phyloP scores from a whole-genome alignment of 2,113 vertebrate genomes.

The Proterorhinus semilunaris region DNA sequence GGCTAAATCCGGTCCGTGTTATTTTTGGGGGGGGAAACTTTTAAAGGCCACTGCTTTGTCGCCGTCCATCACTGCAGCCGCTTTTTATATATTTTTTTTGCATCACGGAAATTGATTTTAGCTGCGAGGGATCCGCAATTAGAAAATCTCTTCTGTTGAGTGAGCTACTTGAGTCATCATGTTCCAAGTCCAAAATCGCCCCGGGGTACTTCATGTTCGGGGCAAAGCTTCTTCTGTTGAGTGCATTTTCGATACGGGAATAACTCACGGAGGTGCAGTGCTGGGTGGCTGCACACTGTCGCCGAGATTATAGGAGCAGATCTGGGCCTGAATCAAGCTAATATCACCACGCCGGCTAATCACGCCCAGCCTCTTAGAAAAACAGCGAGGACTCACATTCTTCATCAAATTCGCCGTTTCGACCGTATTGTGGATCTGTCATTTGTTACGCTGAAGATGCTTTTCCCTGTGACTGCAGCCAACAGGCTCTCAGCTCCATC shows the following conservation, averaged over 20 bases:
- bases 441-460: too few species aligned
- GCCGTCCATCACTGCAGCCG: neutral
- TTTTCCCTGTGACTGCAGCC: too few species aligned
- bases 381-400: too few species aligned
- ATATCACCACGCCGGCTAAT: too few species aligned
- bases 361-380: too few species aligned
- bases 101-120: neutral
- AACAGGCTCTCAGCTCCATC: too few species aligned
- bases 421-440: too few species aligned
- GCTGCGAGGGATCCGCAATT: neutral
- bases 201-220: neutral
- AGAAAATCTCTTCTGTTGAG: neutral
- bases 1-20: neutral
- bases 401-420: too few species aligned
- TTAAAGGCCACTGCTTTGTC: neutral
- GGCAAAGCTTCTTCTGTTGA: neutral
- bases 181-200: neutral
- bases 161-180: neutral
- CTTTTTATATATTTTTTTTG: neutral
- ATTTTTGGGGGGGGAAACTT: neutral
- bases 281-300: neutral
- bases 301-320: too few species aligned
- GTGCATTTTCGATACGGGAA: neutral
- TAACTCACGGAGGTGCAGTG: neutral
- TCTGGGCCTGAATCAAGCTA: too few species aligned